A percentile compares a stretch with the other conserved stretches of the same genome.
Conservation (phyloP, 2,888 invertebrate genomes). For the Germaria angustata region DNA sequence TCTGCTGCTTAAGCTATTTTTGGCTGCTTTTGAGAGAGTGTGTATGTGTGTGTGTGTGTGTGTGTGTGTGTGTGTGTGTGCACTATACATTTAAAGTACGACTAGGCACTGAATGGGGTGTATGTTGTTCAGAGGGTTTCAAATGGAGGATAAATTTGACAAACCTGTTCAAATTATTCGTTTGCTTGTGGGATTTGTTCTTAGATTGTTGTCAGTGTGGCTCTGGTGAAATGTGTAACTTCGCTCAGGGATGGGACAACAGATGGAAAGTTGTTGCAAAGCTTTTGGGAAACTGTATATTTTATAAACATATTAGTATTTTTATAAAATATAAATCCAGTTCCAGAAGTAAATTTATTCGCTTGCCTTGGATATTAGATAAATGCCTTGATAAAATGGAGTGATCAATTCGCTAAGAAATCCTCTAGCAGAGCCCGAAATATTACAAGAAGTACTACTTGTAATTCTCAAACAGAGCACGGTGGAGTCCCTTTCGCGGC, state of each 20-base stretch:
- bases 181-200: constrained; percentile 53
- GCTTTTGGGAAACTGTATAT: no score
- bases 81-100: not conserved
- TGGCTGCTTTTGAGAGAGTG: not conserved
- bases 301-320: no score
- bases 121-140: not conserved
- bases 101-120: not conserved
- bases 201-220: not conserved
- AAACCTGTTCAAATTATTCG: constrained; percentile 48
- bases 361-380: no score
- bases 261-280: not conserved
- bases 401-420: no score
- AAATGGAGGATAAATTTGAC: constrained; percentile 21
- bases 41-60: not conserved
- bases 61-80: not conserved
- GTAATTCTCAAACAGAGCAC: no score
- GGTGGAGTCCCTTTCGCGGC: no score
- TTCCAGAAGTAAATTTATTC: no score
- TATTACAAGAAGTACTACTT: no score
- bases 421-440: no score
- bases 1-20: not conserved
- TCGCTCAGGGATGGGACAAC: not conserved
- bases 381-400: no score
- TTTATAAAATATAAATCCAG: no score
- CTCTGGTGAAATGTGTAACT: not conserved